Conservation (phyloP, 30 jellyfish, hydroid and myxozoan species). For the Nemopilema nomurai region DNA sequence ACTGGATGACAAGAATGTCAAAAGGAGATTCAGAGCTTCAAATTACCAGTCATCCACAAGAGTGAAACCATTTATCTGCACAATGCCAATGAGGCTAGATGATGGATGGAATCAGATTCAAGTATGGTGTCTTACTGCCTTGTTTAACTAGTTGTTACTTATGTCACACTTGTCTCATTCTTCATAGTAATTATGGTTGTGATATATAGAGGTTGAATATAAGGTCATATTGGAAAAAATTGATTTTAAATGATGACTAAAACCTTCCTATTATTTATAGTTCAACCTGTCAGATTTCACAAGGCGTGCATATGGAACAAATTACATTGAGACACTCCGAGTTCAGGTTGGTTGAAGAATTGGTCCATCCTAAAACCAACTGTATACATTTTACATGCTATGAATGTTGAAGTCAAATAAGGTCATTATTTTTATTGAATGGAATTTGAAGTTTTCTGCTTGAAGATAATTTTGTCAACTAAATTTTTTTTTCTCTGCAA, state of each 20-base stretch:
- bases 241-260: too few species aligned
- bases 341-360: conserved; percentile 81
- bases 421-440: too few species aligned
- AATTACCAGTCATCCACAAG: conserved; percentile 98
- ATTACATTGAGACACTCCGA: conserved; percentile 92
- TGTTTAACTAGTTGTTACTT: not conserved
- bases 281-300: conserved; percentile 94
- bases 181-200: not conserved
- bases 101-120: conserved; percentile 99
- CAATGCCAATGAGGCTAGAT: conserved; percentile 98
- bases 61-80: conserved; percentile 97
- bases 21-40: conserved; percentile 97
- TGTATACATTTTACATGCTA: too few species aligned
- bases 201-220: too few species aligned
- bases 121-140: conserved; percentile 28
- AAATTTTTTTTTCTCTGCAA: too few species aligned
- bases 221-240: too few species aligned
- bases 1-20: conserved; percentile 96
- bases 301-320: conserved; percentile 98
- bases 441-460: too few species aligned
- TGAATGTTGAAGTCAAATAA: too few species aligned
- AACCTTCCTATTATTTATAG: conserved; percentile 52
- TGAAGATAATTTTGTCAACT: too few species aligned
- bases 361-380: too few species aligned
- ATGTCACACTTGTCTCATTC: not conserved